Base-by-base conservation (phyloP, 2,888 invertebrate species). In the Euzetes globulus region DNA sequence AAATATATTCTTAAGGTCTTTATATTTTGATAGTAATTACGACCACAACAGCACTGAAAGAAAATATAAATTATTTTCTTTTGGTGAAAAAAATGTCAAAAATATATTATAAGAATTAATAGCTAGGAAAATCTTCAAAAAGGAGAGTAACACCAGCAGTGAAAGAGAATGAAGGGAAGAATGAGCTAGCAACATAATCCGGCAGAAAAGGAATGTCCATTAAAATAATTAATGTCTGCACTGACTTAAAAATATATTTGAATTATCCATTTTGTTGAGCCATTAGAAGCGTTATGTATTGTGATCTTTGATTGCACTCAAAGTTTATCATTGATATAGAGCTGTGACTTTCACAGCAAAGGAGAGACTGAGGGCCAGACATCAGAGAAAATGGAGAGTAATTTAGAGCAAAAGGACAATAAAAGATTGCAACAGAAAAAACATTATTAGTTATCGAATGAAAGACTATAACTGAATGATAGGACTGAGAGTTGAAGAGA, bases 181-280 rank as follows among this genome's bases (percentile, higher is more conserved):
- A 58, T 27, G 4, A 50, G n/a, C 19, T 4, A n/a, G 19, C 13
- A 13, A 58, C 9, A 58, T 33, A 60, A 60, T 33, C 29, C 29
- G 6, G 11, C 13, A 41, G 41, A 1, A 22, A 41, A 68, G n/a
- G 13, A 41, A 41, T 68, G 22, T 41, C 37, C 19, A 68, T 68
- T 68, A 68, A 68, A 68, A 68, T 68, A 68, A 41, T 68, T 41
- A 68, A 68, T 68, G 41, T 41, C 22, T 68, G 29, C 29, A 29
- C 15, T 60, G 60, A 55, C 22, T 55, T 19, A 55, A 55, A 55
- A 25, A 19, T 63, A 19, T 29, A 52, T 58, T 58, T 58, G 58
- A 58, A 58, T 58, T 37, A 63, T 25, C 55, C 25, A 55, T 55
- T 55, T 55, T 33, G 9, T 15, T 63, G 63, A 63, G 7, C 15